Percentiles rank a stretch among this genome's conserved stretches.
Evolutionary conservation across 2,888 invertebrate species (phyloP).

Genomic region (Elgonia sp.): DNA sequence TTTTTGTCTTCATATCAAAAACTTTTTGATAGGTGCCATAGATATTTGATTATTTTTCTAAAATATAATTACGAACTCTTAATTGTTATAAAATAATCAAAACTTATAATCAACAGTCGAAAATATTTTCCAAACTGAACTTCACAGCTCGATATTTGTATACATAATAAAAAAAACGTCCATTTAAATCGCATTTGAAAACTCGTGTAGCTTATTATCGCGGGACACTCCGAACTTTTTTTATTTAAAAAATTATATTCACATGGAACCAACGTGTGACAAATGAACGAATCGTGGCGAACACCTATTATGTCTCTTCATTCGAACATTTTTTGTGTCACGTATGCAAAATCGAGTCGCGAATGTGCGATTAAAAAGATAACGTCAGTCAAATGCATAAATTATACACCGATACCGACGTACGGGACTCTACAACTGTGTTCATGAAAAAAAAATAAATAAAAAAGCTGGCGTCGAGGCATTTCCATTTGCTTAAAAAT

Average conservation of each 20-base stretch:
- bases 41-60: no score
- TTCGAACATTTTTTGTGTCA: conserved; percentile 45
- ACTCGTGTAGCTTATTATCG: conserved; percentile 65
- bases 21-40: no score
- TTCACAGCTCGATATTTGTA: no score
- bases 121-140: no score
- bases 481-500: conserved; percentile 68
- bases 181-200: conserved; percentile 48
- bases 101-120: no score
- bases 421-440: conserved; percentile 50
- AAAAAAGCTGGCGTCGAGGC: conserved; percentile 33
- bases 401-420: conserved; percentile 61
- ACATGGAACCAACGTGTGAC: conserved; percentile 55
- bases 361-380: conserved; percentile 70
- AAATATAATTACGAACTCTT: no score
- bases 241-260: conserved; percentile 52
- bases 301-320: conserved; percentile 61
- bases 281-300: conserved; percentile 69
- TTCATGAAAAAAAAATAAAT: conserved; percentile 13
- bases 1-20: no score
- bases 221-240: conserved; percentile 46
- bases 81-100: no score
- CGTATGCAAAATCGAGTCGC: conserved; percentile 61
- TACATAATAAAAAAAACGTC: not conserved
- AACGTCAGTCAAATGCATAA: conserved; percentile 74